A percentile compares a stretch with the other conserved stretches of the same genome.
Conservation (phyloP, 1,140 invertebrate genomes). For the Aphelenchoides fujianensis region DNA sequence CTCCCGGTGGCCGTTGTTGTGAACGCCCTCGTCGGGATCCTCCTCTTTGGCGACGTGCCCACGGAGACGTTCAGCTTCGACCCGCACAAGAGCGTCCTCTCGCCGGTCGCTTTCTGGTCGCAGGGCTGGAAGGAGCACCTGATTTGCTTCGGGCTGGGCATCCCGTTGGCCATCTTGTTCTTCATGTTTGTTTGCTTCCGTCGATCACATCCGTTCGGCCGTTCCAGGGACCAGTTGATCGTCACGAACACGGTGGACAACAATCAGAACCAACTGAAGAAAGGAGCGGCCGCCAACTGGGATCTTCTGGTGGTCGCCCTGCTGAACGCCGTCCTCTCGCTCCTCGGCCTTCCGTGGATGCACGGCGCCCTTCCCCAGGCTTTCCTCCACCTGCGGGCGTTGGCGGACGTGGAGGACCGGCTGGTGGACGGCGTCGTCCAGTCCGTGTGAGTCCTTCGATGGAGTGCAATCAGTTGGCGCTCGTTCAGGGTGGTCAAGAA, state of each 20-base stretch:
- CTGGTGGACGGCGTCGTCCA: constrained; percentile 64
- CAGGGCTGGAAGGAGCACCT: constrained; percentile 52
- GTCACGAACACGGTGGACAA: constrained; percentile 65
- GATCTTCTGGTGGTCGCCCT: constrained; percentile 64
- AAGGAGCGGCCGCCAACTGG: constrained; percentile 65
- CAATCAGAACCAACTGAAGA: constrained; percentile 65
- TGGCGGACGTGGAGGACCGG: constrained; percentile 65
- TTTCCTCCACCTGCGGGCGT: constrained; percentile 64
- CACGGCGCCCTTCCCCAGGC: constrained; percentile 64
- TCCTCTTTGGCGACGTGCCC: constrained; percentile 63
- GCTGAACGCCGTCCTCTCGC: constrained; percentile 64
- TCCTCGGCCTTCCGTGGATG: constrained; percentile 65
- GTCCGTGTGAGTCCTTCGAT: constrained; percentile 60
- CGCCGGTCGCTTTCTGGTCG: constrained; percentile 34
- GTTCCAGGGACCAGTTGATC: constrained; percentile 66
- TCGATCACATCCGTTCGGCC: too few species aligned
- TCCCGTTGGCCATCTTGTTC: constrained; percentile 64
- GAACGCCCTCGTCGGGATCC: constrained; percentile 64
- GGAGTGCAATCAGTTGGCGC: constrained; percentile 1
- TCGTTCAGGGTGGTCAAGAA: constrained; percentile 64
- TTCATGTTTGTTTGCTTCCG: too few species aligned
- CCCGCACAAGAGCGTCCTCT: background rate
- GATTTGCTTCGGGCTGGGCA: constrained; percentile 61
- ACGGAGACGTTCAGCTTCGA: constrained; percentile 34
- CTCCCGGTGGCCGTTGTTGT: constrained; percentile 64